Conservation (phyloP, 2,888 invertebrate species). For the Trachelus tabidus region DNA sequence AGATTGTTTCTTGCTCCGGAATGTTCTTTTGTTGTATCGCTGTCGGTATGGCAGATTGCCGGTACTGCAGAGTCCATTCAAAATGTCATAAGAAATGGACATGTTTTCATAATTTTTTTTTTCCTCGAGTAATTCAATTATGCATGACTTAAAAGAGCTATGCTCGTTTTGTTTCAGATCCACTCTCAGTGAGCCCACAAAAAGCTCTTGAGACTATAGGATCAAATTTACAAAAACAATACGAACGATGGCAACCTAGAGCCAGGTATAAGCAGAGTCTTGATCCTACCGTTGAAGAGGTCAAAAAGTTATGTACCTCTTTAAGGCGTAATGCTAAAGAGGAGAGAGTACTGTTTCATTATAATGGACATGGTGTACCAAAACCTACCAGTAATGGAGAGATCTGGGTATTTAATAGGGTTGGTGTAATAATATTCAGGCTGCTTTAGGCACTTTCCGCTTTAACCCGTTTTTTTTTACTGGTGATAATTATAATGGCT, state of each 20-base stretch:
- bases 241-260: constrained; percentile 98
- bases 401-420: constrained; percentile 99
- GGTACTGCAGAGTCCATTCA: not conserved
- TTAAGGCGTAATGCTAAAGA: constrained; percentile 97
- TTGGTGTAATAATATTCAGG: constrained; percentile 59
- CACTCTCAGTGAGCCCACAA: constrained; percentile 85
- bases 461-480: constrained; percentile 12
- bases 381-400: constrained; percentile 98
- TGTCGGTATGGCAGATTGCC: not conserved
- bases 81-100: not conserved
- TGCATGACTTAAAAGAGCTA: not conserved
- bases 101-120: not conserved
- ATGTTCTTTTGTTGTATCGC: not conserved
- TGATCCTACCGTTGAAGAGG: constrained; percentile 98
- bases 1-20: not conserved
- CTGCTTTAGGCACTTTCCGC: constrained; percentile 6
- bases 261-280: constrained; percentile 97
- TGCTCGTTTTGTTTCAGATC: constrained; percentile 71
- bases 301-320: constrained; percentile 95
- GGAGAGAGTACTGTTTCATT: constrained; percentile 97
- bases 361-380: constrained; percentile 99
- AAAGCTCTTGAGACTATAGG: constrained; percentile 96
- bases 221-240: constrained; percentile 91
- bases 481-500: constrained; percentile 8
- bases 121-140: not conserved